These are phyloP conservation scores for Bruchidius siliquastri DNA, from an alignment of 2,888 invertebrate species.

Conservation along the genomic window DNA sequence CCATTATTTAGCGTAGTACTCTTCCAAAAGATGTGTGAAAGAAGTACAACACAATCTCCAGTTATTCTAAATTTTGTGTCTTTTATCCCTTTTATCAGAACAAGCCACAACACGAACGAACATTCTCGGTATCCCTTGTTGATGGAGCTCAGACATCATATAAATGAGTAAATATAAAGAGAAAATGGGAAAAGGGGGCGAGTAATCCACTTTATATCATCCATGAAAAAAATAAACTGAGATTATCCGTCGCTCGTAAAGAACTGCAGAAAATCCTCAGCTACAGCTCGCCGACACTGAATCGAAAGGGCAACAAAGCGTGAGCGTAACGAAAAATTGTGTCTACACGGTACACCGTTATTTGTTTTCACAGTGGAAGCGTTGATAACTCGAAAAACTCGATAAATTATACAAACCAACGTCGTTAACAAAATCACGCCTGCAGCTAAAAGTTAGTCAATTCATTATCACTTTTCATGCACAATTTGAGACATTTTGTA, in stretches of 20 bases:
- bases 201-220: neutral
- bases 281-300: neutral
- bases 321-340: neutral
- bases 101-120: neutral
- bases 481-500: no score
- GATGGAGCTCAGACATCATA: neutral
- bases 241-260: neutral
- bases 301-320: neutral
- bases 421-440: no score
- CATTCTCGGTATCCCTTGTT: neutral
- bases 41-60: no score
- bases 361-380: no score
- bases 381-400: no score
- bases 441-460: no score
- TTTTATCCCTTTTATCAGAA: neutral
- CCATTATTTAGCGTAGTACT: no score
- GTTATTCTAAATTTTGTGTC: no score
- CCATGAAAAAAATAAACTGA: neutral
- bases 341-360: neutral
- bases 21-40: no score
- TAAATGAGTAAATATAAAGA: neutral
- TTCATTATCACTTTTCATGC: no score
- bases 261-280: neutral
- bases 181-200: neutral
- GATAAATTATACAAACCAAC: no score